A percentile compares a stretch with the other conserved stretches of the same genome.
These are phyloP conservation scores for Erpornis zantholeuca DNA, from an alignment of 2,113 vertebrate genomes.

Conservation along the genomic window DNA sequence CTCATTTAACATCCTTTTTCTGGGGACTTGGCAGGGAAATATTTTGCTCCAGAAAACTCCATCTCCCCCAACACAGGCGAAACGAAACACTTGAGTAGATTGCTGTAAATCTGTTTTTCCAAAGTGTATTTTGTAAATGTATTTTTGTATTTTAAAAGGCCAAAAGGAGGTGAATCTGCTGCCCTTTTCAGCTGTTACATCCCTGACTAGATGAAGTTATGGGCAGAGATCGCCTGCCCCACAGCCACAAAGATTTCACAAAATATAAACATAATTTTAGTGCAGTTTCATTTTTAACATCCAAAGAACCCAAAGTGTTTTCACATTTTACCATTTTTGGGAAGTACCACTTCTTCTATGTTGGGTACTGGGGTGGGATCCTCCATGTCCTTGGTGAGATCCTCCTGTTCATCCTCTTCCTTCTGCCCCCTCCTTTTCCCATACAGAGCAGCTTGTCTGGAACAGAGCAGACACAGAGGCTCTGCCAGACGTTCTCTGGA, in stretches of 20 bases:
- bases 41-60: not conserved
- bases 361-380: conserved; percentile 94
- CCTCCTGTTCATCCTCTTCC: conserved; percentile 95
- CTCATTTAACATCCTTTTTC: not conserved
- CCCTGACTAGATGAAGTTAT: not conserved
- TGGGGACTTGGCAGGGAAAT: not conserved
- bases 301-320: not conserved
- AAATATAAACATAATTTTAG: accelerated
- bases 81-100: not conserved
- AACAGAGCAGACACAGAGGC: not conserved
- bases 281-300: not conserved
- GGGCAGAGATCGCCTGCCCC: not conserved
- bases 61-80: not conserved
- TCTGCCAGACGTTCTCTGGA: not conserved
- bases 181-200: not conserved
- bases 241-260: accelerated
- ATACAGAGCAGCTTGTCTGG: conserved; percentile 84
- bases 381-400: conserved; percentile 95
- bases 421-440: conserved; percentile 90
- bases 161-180: not conserved
- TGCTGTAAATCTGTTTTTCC: not conserved
- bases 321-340: conserved; percentile 83
- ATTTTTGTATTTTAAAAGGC: not conserved
- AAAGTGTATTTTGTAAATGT: not conserved
- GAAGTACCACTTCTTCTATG: conserved; percentile 91